These are phyloP conservation scores for Acridotheres tristis DNA, from an alignment of 2,797 vertebrate genomes.

Conservation along the genomic window DNA sequence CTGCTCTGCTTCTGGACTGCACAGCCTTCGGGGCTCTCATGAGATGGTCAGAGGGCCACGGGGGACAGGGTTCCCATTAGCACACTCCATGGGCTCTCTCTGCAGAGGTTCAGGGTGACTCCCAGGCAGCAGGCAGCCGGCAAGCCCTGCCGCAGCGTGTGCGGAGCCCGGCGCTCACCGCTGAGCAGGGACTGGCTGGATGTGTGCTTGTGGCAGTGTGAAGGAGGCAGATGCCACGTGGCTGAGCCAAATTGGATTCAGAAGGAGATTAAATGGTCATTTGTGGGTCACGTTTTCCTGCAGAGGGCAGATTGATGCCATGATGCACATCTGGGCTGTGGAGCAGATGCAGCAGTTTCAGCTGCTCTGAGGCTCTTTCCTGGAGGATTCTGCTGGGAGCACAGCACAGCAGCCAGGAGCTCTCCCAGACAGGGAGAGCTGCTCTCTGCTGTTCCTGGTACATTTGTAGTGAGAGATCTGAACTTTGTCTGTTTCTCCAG, in stretches of 20 bases:
- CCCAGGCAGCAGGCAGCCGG: neutral
- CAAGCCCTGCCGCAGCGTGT: accelerated
- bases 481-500: neutral
- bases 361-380: neutral
- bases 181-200: neutral
- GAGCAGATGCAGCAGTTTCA: neutral
- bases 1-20: neutral
- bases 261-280: constrained; percentile 33
- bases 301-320: neutral
- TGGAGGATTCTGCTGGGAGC: neutral
- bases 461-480: neutral
- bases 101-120: neutral
- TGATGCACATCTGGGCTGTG: neutral
- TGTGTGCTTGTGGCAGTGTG: accelerated
- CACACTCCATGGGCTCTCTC: neutral
- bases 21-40: neutral
- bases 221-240: neutral
- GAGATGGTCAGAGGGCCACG: neutral
- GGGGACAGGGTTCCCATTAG: neutral
- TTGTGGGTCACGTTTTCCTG: constrained; percentile 8
- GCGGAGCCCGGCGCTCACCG: accelerated
- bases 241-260: constrained; percentile 30
- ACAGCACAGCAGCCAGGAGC: neutral
- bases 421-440: neutral
- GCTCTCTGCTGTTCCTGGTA: neutral